phyloP scores from a whole-genome alignment of 2,888 invertebrate genomes.

The Stegana nigrithorax region DNA sequence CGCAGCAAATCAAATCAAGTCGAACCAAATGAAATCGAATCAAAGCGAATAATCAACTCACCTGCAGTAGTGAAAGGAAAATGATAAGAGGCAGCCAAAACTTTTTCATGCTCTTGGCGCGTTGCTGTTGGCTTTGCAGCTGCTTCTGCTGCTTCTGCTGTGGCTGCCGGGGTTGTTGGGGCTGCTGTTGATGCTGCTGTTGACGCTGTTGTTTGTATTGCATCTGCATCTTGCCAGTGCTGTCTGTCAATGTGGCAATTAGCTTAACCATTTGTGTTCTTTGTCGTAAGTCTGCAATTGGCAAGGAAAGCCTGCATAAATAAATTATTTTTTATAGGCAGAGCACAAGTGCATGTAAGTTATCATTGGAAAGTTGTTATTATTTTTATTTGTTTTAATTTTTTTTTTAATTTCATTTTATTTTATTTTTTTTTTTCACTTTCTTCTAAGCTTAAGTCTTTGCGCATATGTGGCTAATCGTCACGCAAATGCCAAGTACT shows the following conservation, averaged over 20 bases:
- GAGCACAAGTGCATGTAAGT: too few relatives aligned
- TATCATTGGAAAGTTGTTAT: background rate
- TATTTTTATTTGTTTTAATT: background rate
- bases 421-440: background rate
- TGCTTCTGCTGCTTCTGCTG: slow-evolving; percentile 17
- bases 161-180: slow-evolving; percentile 23
- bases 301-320: background rate
- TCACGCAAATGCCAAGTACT: background rate
- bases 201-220: slow-evolving; percentile 2
- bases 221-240: background rate
- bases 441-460: too few relatives aligned
- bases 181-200: slow-evolving; percentile 18
- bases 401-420: background rate
- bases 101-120: slow-evolving; percentile 59
- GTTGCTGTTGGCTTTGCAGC: slow-evolving; percentile 32
- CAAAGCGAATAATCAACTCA: slow-evolving; percentile 40
- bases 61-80: slow-evolving; percentile 67
- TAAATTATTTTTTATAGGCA: too few relatives aligned
- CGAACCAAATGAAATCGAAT: background rate
- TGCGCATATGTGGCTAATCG: too few relatives aligned
- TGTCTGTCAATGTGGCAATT: background rate
- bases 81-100: slow-evolving; percentile 64
- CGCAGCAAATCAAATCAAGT: background rate
- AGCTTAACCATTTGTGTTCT: background rate
- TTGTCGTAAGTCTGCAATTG: slow-evolving; percentile 1